Conservation (phyloP, 2,888 invertebrate genomes). For the Trissonchulus sp. region DNA sequence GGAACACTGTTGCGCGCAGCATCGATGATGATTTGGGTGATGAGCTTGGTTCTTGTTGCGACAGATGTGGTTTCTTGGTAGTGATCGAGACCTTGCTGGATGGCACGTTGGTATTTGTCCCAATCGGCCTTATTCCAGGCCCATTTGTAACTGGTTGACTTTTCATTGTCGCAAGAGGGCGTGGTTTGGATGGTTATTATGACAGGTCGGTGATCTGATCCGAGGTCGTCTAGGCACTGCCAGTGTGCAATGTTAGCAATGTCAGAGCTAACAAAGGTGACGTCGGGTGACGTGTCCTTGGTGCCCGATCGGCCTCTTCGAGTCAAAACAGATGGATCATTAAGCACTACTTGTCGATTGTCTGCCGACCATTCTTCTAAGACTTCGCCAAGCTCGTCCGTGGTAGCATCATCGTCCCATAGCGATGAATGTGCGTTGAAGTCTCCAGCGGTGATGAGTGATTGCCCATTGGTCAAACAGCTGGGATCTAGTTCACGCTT, state of each 20-base stretch:
- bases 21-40: too few relatives aligned
- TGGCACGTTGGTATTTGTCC: not conserved
- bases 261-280: not conserved
- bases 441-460: not conserved
- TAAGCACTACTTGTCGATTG: not conserved
- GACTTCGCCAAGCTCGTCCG: not conserved
- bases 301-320: not conserved
- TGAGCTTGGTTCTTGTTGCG: too few relatives aligned
- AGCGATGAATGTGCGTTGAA: not conserved
- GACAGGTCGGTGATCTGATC: not conserved
- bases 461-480: not conserved
- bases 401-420: not conserved
- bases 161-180: not conserved
- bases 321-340: not conserved
- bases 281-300: not conserved
- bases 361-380: not conserved
- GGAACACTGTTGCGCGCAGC: too few relatives aligned
- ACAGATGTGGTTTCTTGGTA: too few relatives aligned
- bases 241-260: not conserved
- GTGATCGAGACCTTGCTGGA: too few relatives aligned
- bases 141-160: not conserved
- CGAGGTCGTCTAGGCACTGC: not conserved
- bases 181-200: not conserved
- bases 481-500: not conserved
- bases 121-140: slow-evolving; percentile 16